Base-by-base conservation (phyloP, 1,140 invertebrate genomes). In the Papilio xuthus region DNA sequence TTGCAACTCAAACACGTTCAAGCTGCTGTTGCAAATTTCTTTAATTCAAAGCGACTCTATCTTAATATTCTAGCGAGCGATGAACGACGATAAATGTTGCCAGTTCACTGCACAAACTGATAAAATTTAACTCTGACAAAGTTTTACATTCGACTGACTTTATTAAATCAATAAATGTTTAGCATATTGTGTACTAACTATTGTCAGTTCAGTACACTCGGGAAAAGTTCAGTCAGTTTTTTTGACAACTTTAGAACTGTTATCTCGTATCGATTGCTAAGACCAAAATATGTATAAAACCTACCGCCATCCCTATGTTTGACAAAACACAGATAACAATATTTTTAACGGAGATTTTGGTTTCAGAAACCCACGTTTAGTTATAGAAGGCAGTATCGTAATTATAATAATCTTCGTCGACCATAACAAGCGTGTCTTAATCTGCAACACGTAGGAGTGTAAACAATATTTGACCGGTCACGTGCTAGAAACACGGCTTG, bases 401-500 rank as follows among this genome's bases (percentile, higher is more conserved):
- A n/a, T 32, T n/a, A 15, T 6, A 50, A 41, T 41, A 50, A n/a
- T 32, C 0, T 32, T 13, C 28, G 28, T 63, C 28, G 28, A 13
- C 56, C 4, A 13, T 3, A 63, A 13, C 23, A 63, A 53, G 56
- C n/a, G 26, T 60, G 23, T 4, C 13, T 20, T 32, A 67, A 67
- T 67, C 23, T 67, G 13, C 60, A 28, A 67, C 60, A 67, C 60
- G 60, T 67, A 67, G 26, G 13, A 32, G 12, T 42, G 69, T 70
- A 41, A 42, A 23, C 37, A 37, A n/a, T 41, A 26, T 63, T 63
- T 32, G 26, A 71, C 69, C 26, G 20, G 71, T 44, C 41, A 47
- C 71, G 71, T 73, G 42, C 44, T 18, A 32, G 20, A 82, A 85
- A 82, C 82, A 82, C 76, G 80, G 80, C 80, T 78, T 69, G 81